Evolutionary conservation across 2,113 vertebrate species (phyloP).

Genomic region (Eretmochelys imbricata): DNA sequence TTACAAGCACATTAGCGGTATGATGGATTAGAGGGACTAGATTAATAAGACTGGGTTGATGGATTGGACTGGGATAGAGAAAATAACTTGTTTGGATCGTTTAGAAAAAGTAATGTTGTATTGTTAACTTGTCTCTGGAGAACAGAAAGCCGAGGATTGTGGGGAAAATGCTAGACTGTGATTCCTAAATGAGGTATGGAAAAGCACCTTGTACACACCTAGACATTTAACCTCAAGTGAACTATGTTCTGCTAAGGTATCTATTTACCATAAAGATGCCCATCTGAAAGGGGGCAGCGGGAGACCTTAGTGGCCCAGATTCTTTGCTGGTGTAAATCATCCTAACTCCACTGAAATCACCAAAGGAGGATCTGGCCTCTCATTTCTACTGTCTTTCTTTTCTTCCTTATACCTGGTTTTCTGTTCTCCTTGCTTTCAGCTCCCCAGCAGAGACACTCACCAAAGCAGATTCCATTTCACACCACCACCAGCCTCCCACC

Average conservation of each 20-base stretch:
- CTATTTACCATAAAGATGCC: background rate
- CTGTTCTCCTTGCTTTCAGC: background rate
- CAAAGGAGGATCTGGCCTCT: background rate
- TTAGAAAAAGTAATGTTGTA: background rate
- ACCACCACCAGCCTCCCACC: background rate
- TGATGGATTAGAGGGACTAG: background rate
- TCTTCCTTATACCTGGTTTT: background rate
- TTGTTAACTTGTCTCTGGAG: background rate
- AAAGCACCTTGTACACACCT: background rate
- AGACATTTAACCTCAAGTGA: background rate
- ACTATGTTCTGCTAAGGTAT: background rate
- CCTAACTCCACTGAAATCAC: background rate
- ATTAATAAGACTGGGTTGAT: background rate
- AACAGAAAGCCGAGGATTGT: background rate
- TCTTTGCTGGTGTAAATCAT: background rate
- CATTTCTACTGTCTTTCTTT: background rate
- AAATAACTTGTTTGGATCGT: background rate
- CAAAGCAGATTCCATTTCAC: background rate
- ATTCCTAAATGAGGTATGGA: background rate
- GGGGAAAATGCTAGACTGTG: background rate
- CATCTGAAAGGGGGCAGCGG: background rate
- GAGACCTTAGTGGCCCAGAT: background rate
- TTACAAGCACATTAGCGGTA: background rate
- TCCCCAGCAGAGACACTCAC: background rate
- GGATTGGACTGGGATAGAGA: background rate